A percentile compares a stretch with the other conserved stretches of the same genome.
phyloP scores from a whole-genome alignment of 1,140 invertebrate species.

The Sitophilus oryzae region DNA sequence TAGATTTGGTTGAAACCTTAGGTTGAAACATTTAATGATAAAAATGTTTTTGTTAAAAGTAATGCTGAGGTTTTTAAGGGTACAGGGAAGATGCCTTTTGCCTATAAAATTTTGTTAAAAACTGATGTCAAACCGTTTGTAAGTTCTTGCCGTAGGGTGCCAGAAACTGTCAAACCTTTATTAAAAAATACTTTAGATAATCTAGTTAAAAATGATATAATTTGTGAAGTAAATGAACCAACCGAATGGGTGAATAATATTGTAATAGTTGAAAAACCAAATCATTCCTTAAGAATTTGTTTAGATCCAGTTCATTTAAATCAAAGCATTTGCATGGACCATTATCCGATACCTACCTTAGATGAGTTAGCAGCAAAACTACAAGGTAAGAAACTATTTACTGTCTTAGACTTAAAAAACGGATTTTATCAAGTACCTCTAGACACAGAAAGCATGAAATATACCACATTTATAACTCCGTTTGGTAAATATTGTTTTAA shows the following conservation, averaged over 20 bases:
- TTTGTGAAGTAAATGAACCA: background rate
- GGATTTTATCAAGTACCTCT: constrained; percentile 37
- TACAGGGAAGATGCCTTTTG: too few species aligned
- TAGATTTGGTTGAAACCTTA: too few species aligned
- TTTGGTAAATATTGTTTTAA: constrained; percentile 39
- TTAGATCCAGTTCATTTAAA: constrained; percentile 16
- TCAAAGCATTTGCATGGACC: constrained; percentile 12
- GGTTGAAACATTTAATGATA: too few species aligned
- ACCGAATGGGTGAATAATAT: constrained; percentile 6
- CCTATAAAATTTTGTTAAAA: background rate
- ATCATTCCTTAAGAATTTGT: constrained; percentile 14
- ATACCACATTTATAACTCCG: constrained; percentile 41
- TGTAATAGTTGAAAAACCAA: constrained; percentile 16
- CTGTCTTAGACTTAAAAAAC: constrained; percentile 44
- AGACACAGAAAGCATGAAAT: constrained; percentile 17
- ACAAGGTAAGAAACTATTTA: constrained; percentile 41
- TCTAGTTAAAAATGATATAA: background rate
- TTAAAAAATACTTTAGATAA: background rate
- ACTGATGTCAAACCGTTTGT: too few species aligned
- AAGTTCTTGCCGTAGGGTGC: background rate
- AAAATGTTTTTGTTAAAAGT: too few species aligned
- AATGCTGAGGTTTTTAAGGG: background rate
- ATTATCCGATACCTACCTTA: constrained; percentile 22
- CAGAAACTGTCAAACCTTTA: background rate
- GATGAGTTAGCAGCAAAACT: constrained; percentile 42